A percentile compares a stretch with the other conserved stretches of the same genome.
These are phyloP conservation scores for Drosophila dunni DNA, from an alignment of 1,140 invertebrate genomes.

Conservation along the genomic window DNA sequence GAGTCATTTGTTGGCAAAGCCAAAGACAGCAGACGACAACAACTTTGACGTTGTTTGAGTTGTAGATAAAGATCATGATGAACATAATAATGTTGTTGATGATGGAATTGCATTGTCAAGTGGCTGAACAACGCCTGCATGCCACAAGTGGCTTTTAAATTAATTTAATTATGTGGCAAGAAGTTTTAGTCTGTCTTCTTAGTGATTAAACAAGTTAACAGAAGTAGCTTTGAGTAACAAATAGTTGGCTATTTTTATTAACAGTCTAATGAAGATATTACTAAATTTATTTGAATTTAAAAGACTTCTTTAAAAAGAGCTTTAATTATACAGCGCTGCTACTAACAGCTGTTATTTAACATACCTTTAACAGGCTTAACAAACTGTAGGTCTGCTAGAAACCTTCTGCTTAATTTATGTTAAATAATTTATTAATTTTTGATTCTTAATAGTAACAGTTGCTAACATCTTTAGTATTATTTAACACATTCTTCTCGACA, in stretches of 20 bases:
- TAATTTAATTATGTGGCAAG: slow-evolving; percentile 37
- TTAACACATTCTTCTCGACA: neutral
- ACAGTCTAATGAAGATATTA: too few relatives aligned
- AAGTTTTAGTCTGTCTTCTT: slow-evolving; percentile 11
- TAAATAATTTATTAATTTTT: too few relatives aligned
- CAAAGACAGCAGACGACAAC: slow-evolving; percentile 39
- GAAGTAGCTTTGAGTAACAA: neutral
- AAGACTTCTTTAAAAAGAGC: too few relatives aligned
- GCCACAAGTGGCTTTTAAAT: slow-evolving; percentile 26
- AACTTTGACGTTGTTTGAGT: neutral
- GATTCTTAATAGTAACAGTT: too few relatives aligned
- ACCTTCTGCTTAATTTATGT: too few relatives aligned
- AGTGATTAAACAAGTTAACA: slow-evolving; percentile 6
- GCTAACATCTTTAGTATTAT: too few relatives aligned
- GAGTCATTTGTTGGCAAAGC: slow-evolving; percentile 59
- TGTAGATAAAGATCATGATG: slow-evolving; percentile 18
- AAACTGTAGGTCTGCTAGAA: too few relatives aligned
- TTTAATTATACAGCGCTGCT: too few relatives aligned
- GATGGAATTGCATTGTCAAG: slow-evolving; percentile 26
- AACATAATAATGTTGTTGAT: slow-evolving; percentile 9
- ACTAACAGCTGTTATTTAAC: too few relatives aligned
- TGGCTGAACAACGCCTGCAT: slow-evolving; percentile 47
- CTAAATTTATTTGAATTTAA: too few relatives aligned
- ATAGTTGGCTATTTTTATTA: neutral
- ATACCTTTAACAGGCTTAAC: too few relatives aligned